phyloP scores from a whole-genome alignment of 2,888 invertebrate species.

The Cephus pulcher region DNA sequence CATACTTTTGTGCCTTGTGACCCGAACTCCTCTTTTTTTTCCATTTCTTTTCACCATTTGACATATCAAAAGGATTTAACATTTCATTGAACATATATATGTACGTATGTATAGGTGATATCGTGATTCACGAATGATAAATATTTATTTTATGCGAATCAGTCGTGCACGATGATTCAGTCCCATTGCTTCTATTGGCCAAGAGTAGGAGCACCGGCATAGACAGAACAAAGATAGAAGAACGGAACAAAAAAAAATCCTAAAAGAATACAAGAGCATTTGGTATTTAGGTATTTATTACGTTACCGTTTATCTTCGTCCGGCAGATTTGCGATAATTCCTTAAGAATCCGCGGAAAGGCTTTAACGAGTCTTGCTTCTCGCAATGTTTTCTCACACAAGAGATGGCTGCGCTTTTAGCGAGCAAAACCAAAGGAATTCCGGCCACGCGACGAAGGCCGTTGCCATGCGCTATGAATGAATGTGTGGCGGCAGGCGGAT shows the following conservation, averaged over 20 bases:
- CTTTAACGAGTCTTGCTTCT: neutral
- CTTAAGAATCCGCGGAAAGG: neutral
- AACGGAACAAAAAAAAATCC: neutral
- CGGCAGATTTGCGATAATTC: neutral
- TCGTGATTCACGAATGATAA: constrained; percentile 39
- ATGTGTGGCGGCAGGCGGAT: constrained; percentile 22
- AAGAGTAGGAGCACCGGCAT: neutral
- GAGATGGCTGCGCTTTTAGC: constrained; percentile 22
- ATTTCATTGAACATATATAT: neutral
- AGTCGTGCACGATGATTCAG: constrained; percentile 37
- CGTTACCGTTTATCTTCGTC: neutral
- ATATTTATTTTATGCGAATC: constrained; percentile 44
- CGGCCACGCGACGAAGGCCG: constrained; percentile 34
- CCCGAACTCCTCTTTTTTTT: neutral
- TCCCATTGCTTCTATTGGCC: neutral
- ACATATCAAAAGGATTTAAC: neutral
- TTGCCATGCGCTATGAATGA: constrained; percentile 31
- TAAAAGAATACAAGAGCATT: neutral
- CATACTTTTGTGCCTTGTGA: neutral
- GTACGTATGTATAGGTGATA: neutral
- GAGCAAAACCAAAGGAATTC: constrained; percentile 39
- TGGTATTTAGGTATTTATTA: neutral
- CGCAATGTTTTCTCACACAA: neutral
- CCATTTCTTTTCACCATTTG: neutral
- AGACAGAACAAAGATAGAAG: neutral